Conservation (phyloP, 92 coral and sea anemone species). For the Desmophyllum pertusum region DNA sequence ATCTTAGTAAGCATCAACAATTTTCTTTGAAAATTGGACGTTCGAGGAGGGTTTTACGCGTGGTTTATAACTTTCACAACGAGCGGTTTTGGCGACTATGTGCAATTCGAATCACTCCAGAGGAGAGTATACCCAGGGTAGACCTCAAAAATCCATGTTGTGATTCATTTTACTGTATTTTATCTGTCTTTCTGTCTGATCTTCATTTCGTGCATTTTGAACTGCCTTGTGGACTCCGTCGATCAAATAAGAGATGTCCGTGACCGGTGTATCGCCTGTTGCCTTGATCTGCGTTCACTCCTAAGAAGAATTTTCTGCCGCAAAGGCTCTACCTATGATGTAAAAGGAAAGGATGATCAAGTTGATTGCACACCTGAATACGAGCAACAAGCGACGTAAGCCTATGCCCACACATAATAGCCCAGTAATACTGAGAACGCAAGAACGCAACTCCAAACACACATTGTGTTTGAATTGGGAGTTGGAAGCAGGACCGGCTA, state of each 20-base stretch:
- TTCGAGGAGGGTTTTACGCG: not conserved
- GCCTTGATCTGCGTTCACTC: no score
- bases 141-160: not conserved
- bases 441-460: no score
- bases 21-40: not conserved
- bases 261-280: not conserved
- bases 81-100: constrained; percentile 25
- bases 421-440: no score
- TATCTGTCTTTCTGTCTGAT: not conserved
- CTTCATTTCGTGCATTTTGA: not conserved
- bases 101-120: not conserved
- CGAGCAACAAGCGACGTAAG: no score
- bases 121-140: not conserved
- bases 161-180: no score
- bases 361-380: not conserved
- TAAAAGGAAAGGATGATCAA: not conserved
- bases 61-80: constrained; percentile 11
- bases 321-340: no score
- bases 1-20: not conserved
- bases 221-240: constrained; percentile 9
- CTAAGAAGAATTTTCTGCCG: not conserved
- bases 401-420: no score
- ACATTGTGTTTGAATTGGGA: no score
- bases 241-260: not conserved
- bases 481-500: no score